These are phyloP conservation scores for Hemicrepidius hirtus DNA, from an alignment of 2,888 invertebrate species.

Conservation along the genomic window DNA sequence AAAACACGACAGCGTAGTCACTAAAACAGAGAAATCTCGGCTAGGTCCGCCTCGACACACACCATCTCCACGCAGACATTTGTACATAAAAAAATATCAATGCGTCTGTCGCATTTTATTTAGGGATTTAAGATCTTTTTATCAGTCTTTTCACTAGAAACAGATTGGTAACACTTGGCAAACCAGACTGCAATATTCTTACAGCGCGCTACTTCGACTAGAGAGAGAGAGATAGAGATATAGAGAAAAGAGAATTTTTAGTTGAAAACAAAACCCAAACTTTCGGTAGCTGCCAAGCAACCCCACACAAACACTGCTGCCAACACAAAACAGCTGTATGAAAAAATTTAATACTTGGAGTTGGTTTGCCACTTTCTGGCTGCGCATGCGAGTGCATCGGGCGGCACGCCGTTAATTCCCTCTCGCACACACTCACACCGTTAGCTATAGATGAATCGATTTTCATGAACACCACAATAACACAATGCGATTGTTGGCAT, in stretches of 20 bases:
- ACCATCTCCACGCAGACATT: slow-evolving; percentile 37
- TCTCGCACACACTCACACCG: slow-evolving; percentile 58
- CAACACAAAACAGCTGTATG: too few relatives aligned
- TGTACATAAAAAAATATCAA: slow-evolving; percentile 53
- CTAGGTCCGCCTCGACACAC: slow-evolving; percentile 27
- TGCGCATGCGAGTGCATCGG: slow-evolving; percentile 38
- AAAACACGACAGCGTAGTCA: slow-evolving; percentile 41
- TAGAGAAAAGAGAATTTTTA: too few relatives aligned
- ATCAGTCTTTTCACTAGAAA: slow-evolving; percentile 57
- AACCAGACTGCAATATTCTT: slow-evolving; percentile 29
- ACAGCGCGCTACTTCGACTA: slow-evolving; percentile 7
- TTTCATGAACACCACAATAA: slow-evolving; percentile 71
- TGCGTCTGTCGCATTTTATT: slow-evolving; percentile 27
- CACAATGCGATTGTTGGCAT: slow-evolving; percentile 69
- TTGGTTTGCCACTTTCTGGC: slow-evolving; percentile 39
- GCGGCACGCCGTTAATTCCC: slow-evolving; percentile 30
- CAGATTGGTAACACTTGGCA: slow-evolving; percentile 53
- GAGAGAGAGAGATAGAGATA: neutral
- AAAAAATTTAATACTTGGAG: slow-evolving; percentile 18
- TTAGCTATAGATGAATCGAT: slow-evolving; percentile 69
- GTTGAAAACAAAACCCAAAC: neutral
- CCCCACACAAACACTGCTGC: neutral
- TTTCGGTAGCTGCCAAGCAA: slow-evolving; percentile 12
- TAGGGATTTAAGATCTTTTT: slow-evolving; percentile 55
- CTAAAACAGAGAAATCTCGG: slow-evolving; percentile 41